Base-by-base conservation (phyloP, 2,888 invertebrate species). In the Panopea generosa region DNA sequence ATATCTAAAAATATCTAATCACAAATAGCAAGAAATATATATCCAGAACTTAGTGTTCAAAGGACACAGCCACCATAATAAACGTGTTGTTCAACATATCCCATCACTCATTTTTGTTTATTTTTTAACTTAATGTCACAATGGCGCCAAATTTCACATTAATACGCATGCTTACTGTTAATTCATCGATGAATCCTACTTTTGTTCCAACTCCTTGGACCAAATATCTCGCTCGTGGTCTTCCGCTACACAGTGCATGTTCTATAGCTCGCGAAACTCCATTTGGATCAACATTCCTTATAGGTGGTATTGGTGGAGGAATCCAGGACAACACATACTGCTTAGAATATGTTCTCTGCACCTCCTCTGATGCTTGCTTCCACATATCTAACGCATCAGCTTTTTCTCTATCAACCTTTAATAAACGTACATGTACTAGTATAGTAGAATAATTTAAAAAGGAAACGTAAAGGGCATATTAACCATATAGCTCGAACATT, bases 111-210 rank as follows among this genome's bases (percentile, higher is more conserved):
- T n/a, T n/a, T n/a, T n/a, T n/a, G n/a, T n/a, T n/a, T n/a, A n/a
- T n/a, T n/a, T n/a, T n/a, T n/a, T n/a, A n/a, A n/a, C n/a, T n/a
- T n/a, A n/a, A n/a, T n/a, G n/a, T n/a, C n/a, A n/a, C n/a, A n/a
- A n/a, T n/a, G n/a, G n/a, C n/a, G n/a, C n/a, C n/a, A n/a, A n/a
- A n/a, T n/a, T n/a, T n/a, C n/a, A n/a, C n/a, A n/a, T n/a, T n/a
- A n/a, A n/a, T n/a, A n/a, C n/a, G n/a, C n/a, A n/a, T n/a, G n/a
- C 57, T 47, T 40, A 77, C 76, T 62, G 49, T 63, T 49, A 45
- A 70, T 26, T 57, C 62, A 27, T 77, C 76, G 7, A 67, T 47
- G 45, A 57, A 45, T 9, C 40, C 22, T 16, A 61, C 22, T 11
- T 40, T 55, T 14, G 27, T 59, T 14, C 65, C 53, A 14, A 29